A percentile compares a stretch with the other conserved stretches of the same genome.
Conservation (phyloP, 2,113 vertebrate genomes). For the Clarias gariepinus region DNA sequence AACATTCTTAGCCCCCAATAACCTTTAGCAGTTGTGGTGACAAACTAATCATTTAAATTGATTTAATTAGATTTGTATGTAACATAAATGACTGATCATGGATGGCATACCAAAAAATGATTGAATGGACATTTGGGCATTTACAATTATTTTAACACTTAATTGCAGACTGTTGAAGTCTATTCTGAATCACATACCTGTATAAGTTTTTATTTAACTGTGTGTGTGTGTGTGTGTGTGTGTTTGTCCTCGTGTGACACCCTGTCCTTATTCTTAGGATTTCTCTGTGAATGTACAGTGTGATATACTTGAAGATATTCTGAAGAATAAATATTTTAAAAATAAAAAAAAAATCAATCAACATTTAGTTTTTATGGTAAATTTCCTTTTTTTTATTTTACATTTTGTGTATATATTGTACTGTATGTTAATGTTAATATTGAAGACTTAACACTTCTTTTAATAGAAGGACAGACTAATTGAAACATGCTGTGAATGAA, state of each 20-base stretch:
- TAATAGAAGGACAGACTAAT: not conserved
- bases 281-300: slow-evolving; percentile 24
- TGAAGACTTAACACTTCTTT: not conserved
- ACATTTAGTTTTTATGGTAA: not conserved
- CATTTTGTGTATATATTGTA: no score
- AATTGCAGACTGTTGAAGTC: not conserved
- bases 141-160: not conserved
- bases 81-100: not conserved
- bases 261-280: not conserved
- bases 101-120: not conserved
- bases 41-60: not conserved
- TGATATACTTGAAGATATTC: slow-evolving; percentile 16
- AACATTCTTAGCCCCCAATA: not conserved
- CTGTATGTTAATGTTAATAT: not conserved
- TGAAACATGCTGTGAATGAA: not conserved
- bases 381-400: not conserved
- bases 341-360: slow-evolving; percentile 5
- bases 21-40: not conserved
- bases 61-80: not conserved
- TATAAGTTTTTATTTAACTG: not conserved
- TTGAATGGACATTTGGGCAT: slow-evolving; percentile 10
- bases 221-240: slow-evolving; percentile 18
- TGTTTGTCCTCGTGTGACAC: not conserved
- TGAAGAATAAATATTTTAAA: slow-evolving; percentile 21
- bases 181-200: not conserved